These are phyloP conservation scores for Drosophila melanosoma DNA, from an alignment of 2,888 invertebrate genomes.

Conservation along the genomic window DNA sequence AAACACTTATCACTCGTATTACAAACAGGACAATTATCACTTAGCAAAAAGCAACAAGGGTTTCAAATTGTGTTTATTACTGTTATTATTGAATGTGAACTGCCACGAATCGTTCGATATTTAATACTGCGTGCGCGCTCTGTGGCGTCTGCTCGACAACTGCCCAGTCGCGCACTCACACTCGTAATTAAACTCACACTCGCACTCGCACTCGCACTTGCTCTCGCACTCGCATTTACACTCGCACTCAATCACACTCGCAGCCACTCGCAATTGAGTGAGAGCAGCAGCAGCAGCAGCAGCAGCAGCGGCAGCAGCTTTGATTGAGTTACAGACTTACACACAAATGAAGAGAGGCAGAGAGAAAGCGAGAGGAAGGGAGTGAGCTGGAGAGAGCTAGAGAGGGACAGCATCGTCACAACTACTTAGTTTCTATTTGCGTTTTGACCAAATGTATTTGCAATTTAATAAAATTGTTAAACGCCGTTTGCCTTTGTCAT, in stretches of 20 bases:
- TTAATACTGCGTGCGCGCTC: slow-evolving; percentile 41
- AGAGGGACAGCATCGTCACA: slow-evolving; percentile 2
- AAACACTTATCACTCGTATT: neutral
- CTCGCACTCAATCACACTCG: slow-evolving; percentile 2
- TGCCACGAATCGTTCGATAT: neutral
- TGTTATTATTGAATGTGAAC: neutral
- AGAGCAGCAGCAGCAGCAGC: slow-evolving; percentile 13
- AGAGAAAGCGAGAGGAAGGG: neutral
- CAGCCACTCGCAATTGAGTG: slow-evolving; percentile 47
- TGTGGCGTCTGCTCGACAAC: slow-evolving; percentile 44
- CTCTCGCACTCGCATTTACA: neutral
- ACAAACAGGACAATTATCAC: neutral
- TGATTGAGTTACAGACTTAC: neutral
- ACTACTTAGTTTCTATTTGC: slow-evolving; percentile 5
- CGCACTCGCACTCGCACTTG: slow-evolving; percentile 23
- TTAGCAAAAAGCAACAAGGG: neutral
- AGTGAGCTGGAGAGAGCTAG: neutral
- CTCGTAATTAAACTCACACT: slow-evolving; percentile 25
- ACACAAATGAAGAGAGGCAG: neutral
- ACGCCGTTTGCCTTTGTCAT: slow-evolving; percentile 52
- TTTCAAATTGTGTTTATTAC: neutral
- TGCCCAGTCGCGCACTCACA: slow-evolving; percentile 53
- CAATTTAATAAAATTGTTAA: slow-evolving; percentile 31
- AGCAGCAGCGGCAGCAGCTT: neutral
- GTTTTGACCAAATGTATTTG: slow-evolving; percentile 29